A percentile compares a stretch with the other conserved stretches of the same genome.
These are phyloP conservation scores for Dioctria linearis DNA, from an alignment of 2,888 invertebrate species.

Conservation along the genomic window DNA sequence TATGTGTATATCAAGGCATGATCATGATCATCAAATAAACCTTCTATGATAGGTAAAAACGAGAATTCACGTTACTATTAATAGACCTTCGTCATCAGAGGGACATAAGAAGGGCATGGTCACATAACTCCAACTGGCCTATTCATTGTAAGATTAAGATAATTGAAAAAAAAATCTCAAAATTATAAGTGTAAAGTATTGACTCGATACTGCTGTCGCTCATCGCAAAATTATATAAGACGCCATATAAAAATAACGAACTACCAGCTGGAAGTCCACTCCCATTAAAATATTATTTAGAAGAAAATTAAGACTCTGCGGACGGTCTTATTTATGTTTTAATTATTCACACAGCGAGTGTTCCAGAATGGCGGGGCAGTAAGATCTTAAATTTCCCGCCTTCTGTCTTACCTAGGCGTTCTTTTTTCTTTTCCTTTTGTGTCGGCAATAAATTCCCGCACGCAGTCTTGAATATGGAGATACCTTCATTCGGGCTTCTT, in stretches of 20 bases:
- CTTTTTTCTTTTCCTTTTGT: slow-evolving; percentile 23
- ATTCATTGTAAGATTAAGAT: slow-evolving; percentile 26
- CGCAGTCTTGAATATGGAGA: slow-evolving; percentile 28
- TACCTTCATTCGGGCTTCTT: slow-evolving; percentile 27
- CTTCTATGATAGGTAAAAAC: slow-evolving; percentile 16
- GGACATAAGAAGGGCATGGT: slow-evolving; percentile 3
- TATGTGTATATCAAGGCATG: neutral
- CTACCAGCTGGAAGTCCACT: slow-evolving; percentile 43
- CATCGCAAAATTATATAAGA: slow-evolving; percentile 14
- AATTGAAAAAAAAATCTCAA: neutral
- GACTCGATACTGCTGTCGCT: neutral
- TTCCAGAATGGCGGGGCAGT: slow-evolving; percentile 49
- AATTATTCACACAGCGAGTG: slow-evolving; percentile 55
- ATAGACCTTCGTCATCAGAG: slow-evolving; percentile 13
- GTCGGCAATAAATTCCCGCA: slow-evolving; percentile 26
- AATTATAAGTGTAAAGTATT: neutral
- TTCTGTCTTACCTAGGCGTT: slow-evolving; percentile 28
- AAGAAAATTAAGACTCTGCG: slow-evolving; percentile 36
- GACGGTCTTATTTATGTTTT: slow-evolving; percentile 52
- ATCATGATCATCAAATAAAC: slow-evolving; percentile 46
- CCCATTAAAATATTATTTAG: slow-evolving; percentile 38
- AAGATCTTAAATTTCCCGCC: slow-evolving; percentile 30
- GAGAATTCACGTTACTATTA: neutral
- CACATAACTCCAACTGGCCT: neutral
- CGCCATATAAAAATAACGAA: slow-evolving; percentile 13